Evolutionary conservation across 2,113 vertebrate genomes (phyloP).

Genomic region (Nyctereutes procyonoides): DNA sequence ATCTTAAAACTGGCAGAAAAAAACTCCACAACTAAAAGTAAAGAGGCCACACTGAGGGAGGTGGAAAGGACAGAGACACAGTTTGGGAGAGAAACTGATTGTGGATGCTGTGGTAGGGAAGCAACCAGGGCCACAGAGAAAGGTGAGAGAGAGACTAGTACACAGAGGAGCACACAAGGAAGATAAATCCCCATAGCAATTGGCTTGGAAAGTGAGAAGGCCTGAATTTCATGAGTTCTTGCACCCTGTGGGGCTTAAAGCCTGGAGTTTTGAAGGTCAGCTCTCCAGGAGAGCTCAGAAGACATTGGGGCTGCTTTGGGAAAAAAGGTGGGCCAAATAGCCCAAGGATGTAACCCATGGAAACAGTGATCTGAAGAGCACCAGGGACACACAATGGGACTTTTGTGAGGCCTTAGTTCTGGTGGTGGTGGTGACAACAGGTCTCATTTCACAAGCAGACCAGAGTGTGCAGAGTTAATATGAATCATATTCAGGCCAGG

Average conservation of each 20-base stretch:
- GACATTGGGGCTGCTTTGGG: background rate
- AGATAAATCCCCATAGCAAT: background rate
- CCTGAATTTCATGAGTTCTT: background rate
- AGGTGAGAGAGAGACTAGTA: background rate
- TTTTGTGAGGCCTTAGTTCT: background rate
- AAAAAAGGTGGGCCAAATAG: background rate
- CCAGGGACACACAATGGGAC: background rate
- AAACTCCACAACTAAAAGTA: background rate
- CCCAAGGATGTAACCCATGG: background rate
- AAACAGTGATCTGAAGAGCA: background rate
- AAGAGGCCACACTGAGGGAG: background rate
- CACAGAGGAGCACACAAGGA: background rate
- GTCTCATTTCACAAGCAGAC: background rate
- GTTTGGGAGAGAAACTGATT: background rate
- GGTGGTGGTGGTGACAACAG: background rate
- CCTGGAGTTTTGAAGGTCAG: background rate
- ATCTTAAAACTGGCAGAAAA: background rate
- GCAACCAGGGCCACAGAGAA: background rate
- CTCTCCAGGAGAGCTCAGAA: background rate
- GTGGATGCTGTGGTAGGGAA: background rate
- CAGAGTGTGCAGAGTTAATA: background rate
- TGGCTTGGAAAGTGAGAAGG: background rate
- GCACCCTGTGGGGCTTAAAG: background rate
- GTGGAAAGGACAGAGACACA: background rate
- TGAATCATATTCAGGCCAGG: background rate